Evolutionary conservation across 2,888 invertebrate genomes (phyloP).

Genomic region (Homarus gammarus): DNA sequence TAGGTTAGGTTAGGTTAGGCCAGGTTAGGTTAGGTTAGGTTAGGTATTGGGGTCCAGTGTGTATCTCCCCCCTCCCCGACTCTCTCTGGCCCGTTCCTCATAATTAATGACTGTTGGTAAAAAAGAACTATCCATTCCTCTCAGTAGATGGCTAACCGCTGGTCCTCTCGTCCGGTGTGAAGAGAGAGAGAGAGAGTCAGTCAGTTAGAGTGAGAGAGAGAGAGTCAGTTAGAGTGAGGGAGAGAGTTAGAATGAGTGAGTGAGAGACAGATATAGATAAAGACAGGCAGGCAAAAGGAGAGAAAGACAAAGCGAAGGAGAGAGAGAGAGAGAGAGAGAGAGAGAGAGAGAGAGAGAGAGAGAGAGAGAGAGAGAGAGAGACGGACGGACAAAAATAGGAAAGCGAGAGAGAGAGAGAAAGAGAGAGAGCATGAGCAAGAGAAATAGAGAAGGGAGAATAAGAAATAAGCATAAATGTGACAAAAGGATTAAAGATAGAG

Average conservation of each 20-base stretch:
- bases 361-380: background rate
- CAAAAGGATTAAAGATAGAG: background rate
- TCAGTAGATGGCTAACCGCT: too few relatives aligned
- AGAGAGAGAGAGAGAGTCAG: background rate
- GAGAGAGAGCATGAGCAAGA: slow-evolving; percentile 8
- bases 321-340: too few relatives aligned
- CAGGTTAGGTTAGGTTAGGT: too few relatives aligned
- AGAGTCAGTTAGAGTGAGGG: background rate
- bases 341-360: background rate
- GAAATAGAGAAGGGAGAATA: background rate
- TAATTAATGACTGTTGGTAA: too few relatives aligned
- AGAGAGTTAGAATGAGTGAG: background rate
- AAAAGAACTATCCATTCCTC: too few relatives aligned
- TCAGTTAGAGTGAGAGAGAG: background rate
- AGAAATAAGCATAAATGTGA: too few relatives aligned
- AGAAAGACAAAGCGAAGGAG: background rate
- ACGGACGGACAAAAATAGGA: background rate
- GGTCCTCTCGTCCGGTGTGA: too few relatives aligned
- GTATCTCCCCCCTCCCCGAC: too few relatives aligned
- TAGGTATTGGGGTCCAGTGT: too few relatives aligned
- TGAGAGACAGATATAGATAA: too few relatives aligned
- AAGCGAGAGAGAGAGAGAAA: background rate
- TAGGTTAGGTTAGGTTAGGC: too few relatives aligned
- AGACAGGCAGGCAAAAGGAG: background rate
- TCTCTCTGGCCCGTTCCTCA: too few relatives aligned